Base-by-base conservation (phyloP, 2,113 vertebrate genomes). In the Motacilla tschutschensis region DNA sequence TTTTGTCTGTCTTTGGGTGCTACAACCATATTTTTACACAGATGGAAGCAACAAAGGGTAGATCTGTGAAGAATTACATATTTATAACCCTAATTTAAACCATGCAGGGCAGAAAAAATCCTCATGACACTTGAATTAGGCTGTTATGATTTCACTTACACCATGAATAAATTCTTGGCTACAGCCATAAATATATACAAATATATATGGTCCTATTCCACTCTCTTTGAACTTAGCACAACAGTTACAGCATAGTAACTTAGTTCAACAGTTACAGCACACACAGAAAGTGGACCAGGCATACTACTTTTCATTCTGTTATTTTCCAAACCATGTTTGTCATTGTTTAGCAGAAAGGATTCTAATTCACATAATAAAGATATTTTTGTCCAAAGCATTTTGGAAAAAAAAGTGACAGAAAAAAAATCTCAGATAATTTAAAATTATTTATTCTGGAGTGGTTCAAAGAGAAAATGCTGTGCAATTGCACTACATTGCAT, bases 361-460 rank as follows among this genome's bases (percentile, higher is more conserved):
- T 58, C 12, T 59, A 63, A 55, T 55, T 64, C 13, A 66, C 21
- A 29, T 36, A 70, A 41, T 41, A 66, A 75, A 40, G 58, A 41
- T 10, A 33, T 74, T 59, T 85, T 60, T 44, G 72, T 28, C 71
- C 48, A 44, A 89, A 87, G 10, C 12, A 40, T 13, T 57, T 91
- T 26, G 43, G 5, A 17, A 16, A 44, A 55, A 65, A 41, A 40
- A 35, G 16, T 48, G 5, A 12, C 18, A 50, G 18, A 24, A 63
- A 80, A 71, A n/a, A 31, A 16, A 41, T 24, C 8, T 46, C 18
- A 50, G 44, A 70, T 60, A 3, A 53, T 85, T 94, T 4, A 47
- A 83, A 91, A 48, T 82, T 21, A 17, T 5, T 63, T 92, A 82
- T 91, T 94, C 71, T 79, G 26, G 18, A 94, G 44, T 7, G 40